Evolutionary conservation across 92 coral and sea anemone species (phyloP).

Genomic region (Phenganax subtilis): DNA sequence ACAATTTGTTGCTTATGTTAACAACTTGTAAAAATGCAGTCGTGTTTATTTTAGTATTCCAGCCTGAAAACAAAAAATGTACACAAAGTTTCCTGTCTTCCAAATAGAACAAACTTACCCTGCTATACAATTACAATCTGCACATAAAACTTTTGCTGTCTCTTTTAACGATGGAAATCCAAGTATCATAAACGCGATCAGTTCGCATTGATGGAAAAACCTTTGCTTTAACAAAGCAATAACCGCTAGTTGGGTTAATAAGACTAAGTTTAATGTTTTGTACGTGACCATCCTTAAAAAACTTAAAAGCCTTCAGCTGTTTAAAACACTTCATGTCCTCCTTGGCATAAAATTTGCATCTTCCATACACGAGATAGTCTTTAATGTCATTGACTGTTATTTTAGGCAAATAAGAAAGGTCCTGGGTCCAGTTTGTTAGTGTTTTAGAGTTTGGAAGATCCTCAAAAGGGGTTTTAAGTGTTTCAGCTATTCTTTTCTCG

Average conservation of each 20-base stretch:
- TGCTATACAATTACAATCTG: slow-evolving; percentile 41
- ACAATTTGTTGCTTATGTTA: too few species aligned
- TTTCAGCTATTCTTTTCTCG: slow-evolving; percentile 30
- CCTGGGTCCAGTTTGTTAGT: slow-evolving; percentile 33
- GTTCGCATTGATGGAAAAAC: slow-evolving; percentile 41
- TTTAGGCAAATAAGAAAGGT: slow-evolving; percentile 22
- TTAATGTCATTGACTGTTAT: slow-evolving; percentile 28
- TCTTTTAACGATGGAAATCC: slow-evolving; percentile 41
- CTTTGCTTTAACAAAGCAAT: slow-evolving; percentile 40
- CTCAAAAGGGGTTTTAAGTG: slow-evolving; percentile 27
- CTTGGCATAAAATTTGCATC: slow-evolving; percentile 32
- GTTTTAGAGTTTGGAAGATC: slow-evolving; percentile 33
- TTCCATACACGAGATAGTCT: slow-evolving; percentile 32
- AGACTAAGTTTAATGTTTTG: slow-evolving; percentile 30
- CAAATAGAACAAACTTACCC: slow-evolving; percentile 22
- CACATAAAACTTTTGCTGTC: slow-evolving; percentile 37
- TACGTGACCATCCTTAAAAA: slow-evolving; percentile 37
- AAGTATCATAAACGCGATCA: slow-evolving; percentile 37
- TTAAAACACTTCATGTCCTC: slow-evolving; percentile 41
- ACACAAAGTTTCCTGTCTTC: not conserved
- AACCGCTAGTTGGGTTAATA: slow-evolving; percentile 28
- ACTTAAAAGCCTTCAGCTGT: slow-evolving; percentile 43
- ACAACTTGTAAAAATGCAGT: too few species aligned
- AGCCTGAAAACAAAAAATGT: not conserved
- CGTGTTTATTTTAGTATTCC: too few species aligned